Percentiles rank a stretch among this genome's conserved stretches.
Evolutionary conservation across 2,113 vertebrate genomes (phyloP).

Genomic region (human (Homo sapiens)): DNA sequence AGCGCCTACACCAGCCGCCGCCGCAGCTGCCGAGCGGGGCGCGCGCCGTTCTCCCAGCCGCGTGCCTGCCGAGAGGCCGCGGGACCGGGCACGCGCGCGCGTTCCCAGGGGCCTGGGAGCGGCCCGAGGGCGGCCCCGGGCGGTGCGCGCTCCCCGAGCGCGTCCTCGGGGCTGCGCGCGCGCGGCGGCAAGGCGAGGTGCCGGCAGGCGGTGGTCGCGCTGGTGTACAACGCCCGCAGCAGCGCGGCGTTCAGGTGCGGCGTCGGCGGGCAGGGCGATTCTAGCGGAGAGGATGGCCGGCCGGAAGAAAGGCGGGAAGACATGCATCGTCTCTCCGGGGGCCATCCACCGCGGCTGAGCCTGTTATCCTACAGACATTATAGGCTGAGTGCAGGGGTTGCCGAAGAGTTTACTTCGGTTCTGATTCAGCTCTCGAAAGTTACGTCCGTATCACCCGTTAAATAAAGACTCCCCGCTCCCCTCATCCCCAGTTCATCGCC

Average conservation of each 20-base stretch:
- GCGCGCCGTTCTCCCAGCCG: slow-evolving; percentile 54
- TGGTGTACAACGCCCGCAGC: not conserved
- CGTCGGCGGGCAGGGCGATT: not conserved
- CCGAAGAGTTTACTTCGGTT: slow-evolving; percentile 51
- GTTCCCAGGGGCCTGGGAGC: slow-evolving; percentile 42
- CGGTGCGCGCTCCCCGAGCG: slow-evolving; percentile 62
- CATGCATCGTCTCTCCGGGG: not conserved
- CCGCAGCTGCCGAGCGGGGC: slow-evolving; percentile 63
- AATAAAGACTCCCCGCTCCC: not conserved
- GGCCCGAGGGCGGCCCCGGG: slow-evolving; percentile 37
- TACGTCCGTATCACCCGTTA: not conserved
- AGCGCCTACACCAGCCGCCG: slow-evolving; percentile 61
- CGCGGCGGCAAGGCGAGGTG: not conserved
- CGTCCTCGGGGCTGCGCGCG: not conserved
- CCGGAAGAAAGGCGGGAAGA: not conserved
- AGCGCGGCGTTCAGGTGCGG: fast-evolving
- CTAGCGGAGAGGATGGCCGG: not conserved
- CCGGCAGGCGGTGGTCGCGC: not conserved
- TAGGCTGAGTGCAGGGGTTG: not conserved
- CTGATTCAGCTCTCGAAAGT: not conserved
- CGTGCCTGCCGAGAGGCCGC: slow-evolving; percentile 56
- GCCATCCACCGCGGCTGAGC: not conserved
- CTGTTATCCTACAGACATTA: not conserved
- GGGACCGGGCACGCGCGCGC: slow-evolving; percentile 72
- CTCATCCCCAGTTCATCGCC: too few species aligned